These are phyloP conservation scores for Leuciscus idus DNA, from an alignment of 2,113 vertebrate genomes.

Conservation along the genomic window DNA sequence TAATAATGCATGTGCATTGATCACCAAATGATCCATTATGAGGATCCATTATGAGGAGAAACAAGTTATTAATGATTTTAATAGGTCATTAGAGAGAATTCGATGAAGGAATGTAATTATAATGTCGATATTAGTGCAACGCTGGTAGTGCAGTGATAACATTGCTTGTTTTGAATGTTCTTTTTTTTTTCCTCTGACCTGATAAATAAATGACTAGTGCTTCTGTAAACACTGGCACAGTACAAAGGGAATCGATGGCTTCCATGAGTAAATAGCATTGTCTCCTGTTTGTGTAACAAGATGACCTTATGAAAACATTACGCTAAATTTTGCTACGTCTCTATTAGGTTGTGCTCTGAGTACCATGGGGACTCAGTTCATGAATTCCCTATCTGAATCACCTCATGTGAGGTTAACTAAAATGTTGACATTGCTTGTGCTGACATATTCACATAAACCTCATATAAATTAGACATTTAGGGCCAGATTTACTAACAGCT, in stretches of 20 bases:
- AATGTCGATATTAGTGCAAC: conserved; percentile 40
- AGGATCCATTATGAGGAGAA: not conserved
- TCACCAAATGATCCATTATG: not conserved
- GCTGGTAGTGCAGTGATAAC: not conserved
- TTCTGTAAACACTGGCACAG: conserved; percentile 44
- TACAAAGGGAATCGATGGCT: conserved; percentile 43
- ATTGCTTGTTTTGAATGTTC: conserved; percentile 19
- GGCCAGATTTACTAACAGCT: no score
- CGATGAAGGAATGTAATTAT: conserved; percentile 20
- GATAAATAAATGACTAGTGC: conserved; percentile 47
- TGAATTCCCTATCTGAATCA: conserved; percentile 16
- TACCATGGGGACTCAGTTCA: conserved; percentile 1
- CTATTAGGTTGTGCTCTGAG: conserved; percentile 41
- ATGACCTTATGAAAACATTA: conserved; percentile 49
- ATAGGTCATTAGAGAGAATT: conserved; percentile 20
- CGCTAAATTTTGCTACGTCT: conserved; percentile 37
- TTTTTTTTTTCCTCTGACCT: conserved; percentile 33
- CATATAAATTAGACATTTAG: not conserved
- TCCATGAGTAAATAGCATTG: conserved; percentile 41
- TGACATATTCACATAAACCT: not conserved
- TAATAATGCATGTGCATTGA: conserved; percentile 33
- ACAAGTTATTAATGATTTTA: conserved; percentile 17
- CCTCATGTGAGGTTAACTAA: not conserved
- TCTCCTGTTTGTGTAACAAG: conserved; percentile 44
- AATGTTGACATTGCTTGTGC: conserved; percentile 1